phyloP scores from a whole-genome alignment of 2,888 invertebrate species.

The Lasioglossum pauxillum region DNA sequence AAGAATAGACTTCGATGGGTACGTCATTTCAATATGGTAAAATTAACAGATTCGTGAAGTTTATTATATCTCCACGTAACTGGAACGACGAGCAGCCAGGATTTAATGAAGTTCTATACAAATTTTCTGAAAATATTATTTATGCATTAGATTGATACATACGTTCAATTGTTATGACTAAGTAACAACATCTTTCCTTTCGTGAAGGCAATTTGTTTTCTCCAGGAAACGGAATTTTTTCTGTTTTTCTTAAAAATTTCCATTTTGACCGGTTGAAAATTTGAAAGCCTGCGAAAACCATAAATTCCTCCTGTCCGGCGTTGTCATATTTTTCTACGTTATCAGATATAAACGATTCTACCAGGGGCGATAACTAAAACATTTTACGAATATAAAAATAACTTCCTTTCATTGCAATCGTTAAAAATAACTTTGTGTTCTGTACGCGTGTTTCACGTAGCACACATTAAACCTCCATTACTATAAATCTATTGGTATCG shows the following conservation, averaged over 20 bases:
- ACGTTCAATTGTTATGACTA: not conserved
- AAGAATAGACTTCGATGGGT: not conserved
- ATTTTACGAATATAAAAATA: not conserved
- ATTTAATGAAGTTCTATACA: not conserved
- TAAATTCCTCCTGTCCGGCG: not conserved
- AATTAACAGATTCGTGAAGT: not conserved
- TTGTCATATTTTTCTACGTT: not conserved
- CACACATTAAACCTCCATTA: too few relatives aligned
- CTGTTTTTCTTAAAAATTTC: not conserved
- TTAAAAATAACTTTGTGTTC: not conserved
- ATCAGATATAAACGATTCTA: not conserved
- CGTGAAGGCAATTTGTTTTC: not conserved
- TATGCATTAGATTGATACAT: not conserved
- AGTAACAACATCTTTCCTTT: not conserved
- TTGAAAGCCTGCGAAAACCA: not conserved
- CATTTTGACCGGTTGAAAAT: not conserved
- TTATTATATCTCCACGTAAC: not conserved
- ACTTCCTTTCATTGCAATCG: not conserved
- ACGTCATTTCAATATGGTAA: not conserved
- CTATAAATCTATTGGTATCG: not conserved
- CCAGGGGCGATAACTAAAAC: not conserved
- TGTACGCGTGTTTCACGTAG: not conserved
- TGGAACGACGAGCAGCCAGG: not conserved
- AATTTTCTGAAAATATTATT: not conserved
- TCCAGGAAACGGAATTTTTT: not conserved